Evolutionary conservation across 53 echinoderm and acorn worm genomes (phyloP), one percentile per base, ranked within the genome.

Genomic region (Astropecten irregularis): DNA sequence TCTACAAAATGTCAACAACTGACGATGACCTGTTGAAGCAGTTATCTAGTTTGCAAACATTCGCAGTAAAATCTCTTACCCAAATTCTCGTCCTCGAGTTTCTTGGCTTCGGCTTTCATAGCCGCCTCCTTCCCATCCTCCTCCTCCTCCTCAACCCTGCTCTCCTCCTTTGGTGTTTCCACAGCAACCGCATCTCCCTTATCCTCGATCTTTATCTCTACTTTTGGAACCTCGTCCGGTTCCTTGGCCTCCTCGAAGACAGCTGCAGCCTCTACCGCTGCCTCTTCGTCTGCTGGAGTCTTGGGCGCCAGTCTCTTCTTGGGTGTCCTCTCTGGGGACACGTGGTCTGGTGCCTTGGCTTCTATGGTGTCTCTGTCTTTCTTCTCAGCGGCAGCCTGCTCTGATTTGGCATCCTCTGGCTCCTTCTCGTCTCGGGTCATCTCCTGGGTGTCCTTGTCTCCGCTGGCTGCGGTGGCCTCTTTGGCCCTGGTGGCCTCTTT

Each of bases 21-120:
- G n/a, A n/a, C n/a, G n/a, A n/a, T n/a, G n/a, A n/a, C n/a, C n/a
- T n/a, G n/a, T n/a, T n/a, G n/a, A n/a, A n/a, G n/a, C n/a, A n/a
- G n/a, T n/a, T n/a, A n/a, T n/a, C n/a, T n/a, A n/a, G n/a, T n/a
- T n/a, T n/a, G n/a, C n/a, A n/a, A n/a, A n/a, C n/a, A n/a, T n/a
- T 10, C 11, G 15, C 61, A 60, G 15, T 10, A 22, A 21, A 21
- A 13, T 6, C 0, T 5, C 61, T 29, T 42, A 68, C 69, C 77
- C 19, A 66, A 50, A 34, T 88, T 81, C 22, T 82, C 87, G 25
- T 77, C 87, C 9, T 82, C 82, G 22, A 15, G 69, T 71, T 82
- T 82, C 61, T 88, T 71, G 35, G 52, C 53, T 26, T 66, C 82
- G 9, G 20, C 68, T 16, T 64, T 39, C 33, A 25, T 26, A 6